Conservation (phyloP, 2,113 vertebrate species). For the Pavo muticus region DNA sequence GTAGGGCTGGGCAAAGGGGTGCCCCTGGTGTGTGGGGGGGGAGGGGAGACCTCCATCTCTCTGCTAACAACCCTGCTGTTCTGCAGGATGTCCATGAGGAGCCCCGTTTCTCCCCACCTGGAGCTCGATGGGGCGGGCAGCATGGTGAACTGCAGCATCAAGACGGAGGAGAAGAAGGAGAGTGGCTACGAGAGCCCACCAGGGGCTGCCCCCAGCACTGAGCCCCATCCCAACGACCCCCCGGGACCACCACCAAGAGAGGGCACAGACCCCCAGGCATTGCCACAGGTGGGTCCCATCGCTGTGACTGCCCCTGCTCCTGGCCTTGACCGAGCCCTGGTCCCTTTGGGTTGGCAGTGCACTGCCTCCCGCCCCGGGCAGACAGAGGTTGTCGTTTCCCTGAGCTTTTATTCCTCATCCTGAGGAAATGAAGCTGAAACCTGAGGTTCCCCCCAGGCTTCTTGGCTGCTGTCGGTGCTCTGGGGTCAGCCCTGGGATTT, state of each 20-base stretch:
- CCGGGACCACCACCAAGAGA: slow-evolving; percentile 51
- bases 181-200: not conserved
- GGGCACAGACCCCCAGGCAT: slow-evolving; percentile 8
- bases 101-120: slow-evolving; percentile 82
- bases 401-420: rapidly evolving
- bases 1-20: not conserved
- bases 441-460: not conserved
- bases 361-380: rapidly evolving
- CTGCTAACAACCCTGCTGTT: rapidly evolving
- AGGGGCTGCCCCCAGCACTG: slow-evolving; percentile 20
- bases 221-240: slow-evolving; percentile 55
- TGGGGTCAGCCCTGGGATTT: not conserved
- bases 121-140: slow-evolving; percentile 81
- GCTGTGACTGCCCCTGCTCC: not conserved
- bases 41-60: not conserved
- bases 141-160: slow-evolving; percentile 89
- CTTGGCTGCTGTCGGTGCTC: rapidly evolving
- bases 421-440: rapidly evolving
- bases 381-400: not conserved
- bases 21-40: rapidly evolving
- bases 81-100: slow-evolving; percentile 92
- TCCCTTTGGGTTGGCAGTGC: not conserved
- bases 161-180: slow-evolving; percentile 86
- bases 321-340: not conserved
- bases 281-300: slow-evolving; percentile 55